phyloP scores from a whole-genome alignment of 2,888 invertebrate genomes.

The Azorinus chamasolen region DNA sequence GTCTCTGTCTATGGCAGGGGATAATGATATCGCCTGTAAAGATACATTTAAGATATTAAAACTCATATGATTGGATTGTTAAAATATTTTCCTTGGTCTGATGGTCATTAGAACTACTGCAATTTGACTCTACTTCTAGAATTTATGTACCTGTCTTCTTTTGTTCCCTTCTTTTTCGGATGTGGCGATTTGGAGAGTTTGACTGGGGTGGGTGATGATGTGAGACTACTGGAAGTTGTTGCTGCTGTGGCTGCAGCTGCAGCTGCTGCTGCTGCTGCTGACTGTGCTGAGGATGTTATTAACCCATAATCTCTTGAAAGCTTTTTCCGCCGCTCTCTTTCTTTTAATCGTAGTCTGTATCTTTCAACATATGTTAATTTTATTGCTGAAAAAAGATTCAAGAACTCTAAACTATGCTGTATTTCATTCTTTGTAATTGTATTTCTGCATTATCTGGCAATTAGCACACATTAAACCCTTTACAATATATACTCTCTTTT shows the following conservation, averaged over 20 bases:
- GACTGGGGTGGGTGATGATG: slow-evolving; percentile 90
- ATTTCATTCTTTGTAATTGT: no score
- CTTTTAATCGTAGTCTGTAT: slow-evolving; percentile 89
- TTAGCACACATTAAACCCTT: no score
- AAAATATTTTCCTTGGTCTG: no score
- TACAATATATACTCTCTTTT: no score
- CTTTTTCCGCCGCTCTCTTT: slow-evolving; percentile 95
- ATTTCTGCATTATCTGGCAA: no score
- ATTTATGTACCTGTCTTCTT: slow-evolving; percentile 91
- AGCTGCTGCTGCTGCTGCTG: slow-evolving; percentile 45
- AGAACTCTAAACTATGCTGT: no score
- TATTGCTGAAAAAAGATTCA: slow-evolving; percentile 88
- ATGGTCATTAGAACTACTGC: no score
- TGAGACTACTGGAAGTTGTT: slow-evolving; percentile 90
- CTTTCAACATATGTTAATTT: slow-evolving; percentile 97
- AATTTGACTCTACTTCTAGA: no score
- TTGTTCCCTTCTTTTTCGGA: slow-evolving; percentile 90
- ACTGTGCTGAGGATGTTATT: slow-evolving; percentile 91
- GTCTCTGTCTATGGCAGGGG: no score
- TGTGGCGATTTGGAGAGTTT: slow-evolving; percentile 88
- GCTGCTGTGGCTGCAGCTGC: slow-evolving; percentile 88
- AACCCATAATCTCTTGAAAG: slow-evolving; percentile 96
- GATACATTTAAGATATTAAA: no score
- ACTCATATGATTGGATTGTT: no score
- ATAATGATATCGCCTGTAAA: no score